Percentiles rank a stretch among this genome's conserved stretches.
Evolutionary conservation across 1,140 invertebrate species (phyloP).

Genomic region (Vanessa tameamea): DNA sequence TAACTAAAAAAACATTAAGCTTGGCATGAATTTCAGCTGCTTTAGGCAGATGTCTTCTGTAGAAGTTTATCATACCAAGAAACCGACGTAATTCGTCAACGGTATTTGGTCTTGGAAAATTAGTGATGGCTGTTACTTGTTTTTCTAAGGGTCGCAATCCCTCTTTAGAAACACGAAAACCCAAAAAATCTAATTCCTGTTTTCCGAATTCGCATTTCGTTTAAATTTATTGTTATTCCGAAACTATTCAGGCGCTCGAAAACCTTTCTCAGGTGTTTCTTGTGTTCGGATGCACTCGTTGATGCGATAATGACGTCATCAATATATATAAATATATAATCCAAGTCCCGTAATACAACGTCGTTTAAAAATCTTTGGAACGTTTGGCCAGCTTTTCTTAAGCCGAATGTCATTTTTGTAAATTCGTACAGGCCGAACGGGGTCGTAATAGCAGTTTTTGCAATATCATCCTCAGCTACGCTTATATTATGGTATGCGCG

Average conservation of each 20-base stretch:
- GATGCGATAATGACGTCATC: constrained; percentile 27
- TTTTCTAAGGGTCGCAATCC: background rate
- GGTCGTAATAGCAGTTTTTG: constrained; percentile 5
- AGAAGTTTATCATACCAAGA: background rate
- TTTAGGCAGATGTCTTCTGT: background rate
- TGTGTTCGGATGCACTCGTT: background rate
- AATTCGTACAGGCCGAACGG: constrained; percentile 10
- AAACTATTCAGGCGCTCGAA: constrained; percentile 8
- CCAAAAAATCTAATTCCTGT: background rate
- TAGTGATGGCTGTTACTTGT: background rate
- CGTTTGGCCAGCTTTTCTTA: background rate
- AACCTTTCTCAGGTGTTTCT: background rate
- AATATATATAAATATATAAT: constrained; percentile 27
- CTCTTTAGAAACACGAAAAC: background rate
- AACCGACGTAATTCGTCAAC: background rate
- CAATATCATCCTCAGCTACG: background rate
- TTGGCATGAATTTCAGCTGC: background rate
- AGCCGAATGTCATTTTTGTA: background rate
- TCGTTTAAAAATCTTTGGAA: background rate
- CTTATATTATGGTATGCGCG: background rate
- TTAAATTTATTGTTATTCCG: too few relatives aligned
- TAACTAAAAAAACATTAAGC: background rate
- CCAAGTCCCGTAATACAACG: constrained; percentile 14
- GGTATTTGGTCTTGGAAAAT: constrained; percentile 20
- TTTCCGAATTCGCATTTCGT: background rate